Base-by-base conservation (phyloP, 2,113 vertebrate species). In the Excalfactoria chinensis region DNA sequence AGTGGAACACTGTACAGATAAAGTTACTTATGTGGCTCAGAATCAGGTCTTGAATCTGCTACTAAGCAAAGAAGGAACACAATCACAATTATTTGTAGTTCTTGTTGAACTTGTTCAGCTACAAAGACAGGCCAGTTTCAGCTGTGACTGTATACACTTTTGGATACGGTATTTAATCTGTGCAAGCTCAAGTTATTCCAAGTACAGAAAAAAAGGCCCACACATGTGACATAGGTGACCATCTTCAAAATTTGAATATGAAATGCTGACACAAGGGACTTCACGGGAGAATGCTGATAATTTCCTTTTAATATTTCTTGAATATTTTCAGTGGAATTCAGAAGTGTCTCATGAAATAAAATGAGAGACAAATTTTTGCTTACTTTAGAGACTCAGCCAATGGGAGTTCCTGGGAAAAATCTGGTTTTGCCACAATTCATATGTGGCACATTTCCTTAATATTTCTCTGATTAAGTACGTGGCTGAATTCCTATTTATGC, bases 321-420 rank as follows among this genome's bases (percentile, higher is more conserved):
- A 77, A 74, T 80, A 55, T 55, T 83, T 92, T 86, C 46, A 80
- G 13, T 51, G 89, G 46, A 3, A 4, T 93, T 91, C 37, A 51
- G 55, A 93, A 85, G 21, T 64, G 19, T 4, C 66, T 80, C 37
- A 55, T 23, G 37, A 84, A 83, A 80, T 22, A 79, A 69, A 92
- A 75, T 86, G 37, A 35, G 21, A 58, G 8, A 6, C 1, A 83
- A 43, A 43, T 68, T 91, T 96, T 77, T 88, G 28, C 51, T 74
- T 60, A 93, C 59, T 70, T 95, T 91, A 73, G 93, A 83, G 43
- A 40, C 18, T 87, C 28, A 76, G 34, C 19, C 78, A 67, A 35
- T 1, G 4, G 44, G 15, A 34, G 37, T 78, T 88, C 46, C 68
- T 43, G 40, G 46, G 43, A 88, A 93, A 93, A 74, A n/a, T 56